Evolutionary conservation across 1,140 invertebrate species (phyloP), one percentile per base, ranked within the genome.

Genomic region (Nymphalis io): DNA sequence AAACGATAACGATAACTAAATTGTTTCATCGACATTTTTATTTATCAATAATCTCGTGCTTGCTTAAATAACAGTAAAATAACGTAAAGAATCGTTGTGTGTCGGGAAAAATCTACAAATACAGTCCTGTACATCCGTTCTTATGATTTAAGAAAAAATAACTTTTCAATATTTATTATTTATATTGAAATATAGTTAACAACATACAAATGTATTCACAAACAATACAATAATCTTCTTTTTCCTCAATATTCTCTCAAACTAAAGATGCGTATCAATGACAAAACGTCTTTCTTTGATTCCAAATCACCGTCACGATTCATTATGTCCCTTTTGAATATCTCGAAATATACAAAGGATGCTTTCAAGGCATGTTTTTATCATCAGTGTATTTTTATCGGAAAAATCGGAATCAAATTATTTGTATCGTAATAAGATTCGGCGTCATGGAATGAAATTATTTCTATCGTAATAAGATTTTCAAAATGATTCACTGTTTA

Each of bases 361-460:
- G 20, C 75, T 80, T 21, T 21, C 10, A 21, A 53, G 21, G 70
- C 76, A 76, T 21, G 2, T 21, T 21, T 20, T 21, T 21, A 21
- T 18, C 20, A 11, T 20, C 15, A 20, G 20, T 21, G n/a, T 15
- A 53, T 12, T 21, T 20, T 53, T 53, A 53, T 20, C 6, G 8
- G 6, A 4, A 44, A 44, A 44, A 44, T 44, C 40, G 4, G 40
- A 11, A 44, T 44, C 40, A n/a, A 44, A 44, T 44, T 44, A n/a
- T 44, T 44, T 44, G 40, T n/a, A 44, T n/a, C 40, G 3, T 44
- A 44, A 44, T 44, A n/a, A 44, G 40, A 44, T 33, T 33, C 27
- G 38, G 38, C 11, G 4, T 11, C 38, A 6, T 39, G 4, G 40
- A 11, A 44, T 44, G 11, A n/a, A 44, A 44, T 44, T 44, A n/a